A percentile compares a stretch with the other conserved stretches of the same genome.
phyloP scores from a whole-genome alignment of 2,797 vertebrate genomes.

The Urocyon cinereoargenteus region DNA sequence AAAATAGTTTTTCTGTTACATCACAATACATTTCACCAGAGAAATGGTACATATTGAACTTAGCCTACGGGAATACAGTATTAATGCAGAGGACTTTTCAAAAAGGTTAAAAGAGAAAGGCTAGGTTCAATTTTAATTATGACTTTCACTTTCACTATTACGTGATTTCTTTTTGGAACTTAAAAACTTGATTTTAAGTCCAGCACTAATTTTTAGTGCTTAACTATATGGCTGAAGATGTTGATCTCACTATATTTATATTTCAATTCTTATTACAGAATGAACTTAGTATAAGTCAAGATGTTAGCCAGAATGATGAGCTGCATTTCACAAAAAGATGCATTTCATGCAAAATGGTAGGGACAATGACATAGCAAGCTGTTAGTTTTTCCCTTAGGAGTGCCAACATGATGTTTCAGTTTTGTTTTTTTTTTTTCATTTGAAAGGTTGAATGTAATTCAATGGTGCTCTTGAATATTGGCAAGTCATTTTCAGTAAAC shows the following conservation, averaged over 20 bases:
- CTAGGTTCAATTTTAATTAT: slow-evolving; percentile 28
- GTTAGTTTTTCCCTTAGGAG: not conserved
- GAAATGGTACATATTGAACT: slow-evolving; percentile 40
- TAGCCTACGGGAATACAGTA: not conserved
- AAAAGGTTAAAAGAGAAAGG: not conserved
- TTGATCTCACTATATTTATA: not conserved
- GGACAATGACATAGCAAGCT: not conserved
- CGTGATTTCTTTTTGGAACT: slow-evolving; percentile 30
- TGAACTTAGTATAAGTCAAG: slow-evolving; percentile 5
- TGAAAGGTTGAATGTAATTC: slow-evolving; percentile 26
- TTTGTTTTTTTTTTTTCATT: slow-evolving; percentile 2
- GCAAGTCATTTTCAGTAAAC: slow-evolving; percentile 30
- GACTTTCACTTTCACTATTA: slow-evolving; percentile 8
- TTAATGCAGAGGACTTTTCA: not conserved
- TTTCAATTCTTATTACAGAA: slow-evolving; percentile 52
- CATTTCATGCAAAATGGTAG: slow-evolving; percentile 6
- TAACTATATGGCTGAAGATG: not conserved
- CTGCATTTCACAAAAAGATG: slow-evolving; percentile 6
- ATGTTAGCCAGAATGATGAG: slow-evolving; percentile 43
- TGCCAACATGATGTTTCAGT: not conserved
- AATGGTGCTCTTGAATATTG: not conserved
- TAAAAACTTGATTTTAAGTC: slow-evolving; percentile 60
- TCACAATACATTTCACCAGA: slow-evolving; percentile 63
- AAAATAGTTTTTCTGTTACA: slow-evolving; percentile 42
- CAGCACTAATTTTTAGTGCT: slow-evolving; percentile 42